Percentiles rank a stretch among this genome's conserved stretches.
These are phyloP conservation scores for Eidolon dupreanum DNA, from an alignment of 2,797 vertebrate species.

Conservation along the genomic window DNA sequence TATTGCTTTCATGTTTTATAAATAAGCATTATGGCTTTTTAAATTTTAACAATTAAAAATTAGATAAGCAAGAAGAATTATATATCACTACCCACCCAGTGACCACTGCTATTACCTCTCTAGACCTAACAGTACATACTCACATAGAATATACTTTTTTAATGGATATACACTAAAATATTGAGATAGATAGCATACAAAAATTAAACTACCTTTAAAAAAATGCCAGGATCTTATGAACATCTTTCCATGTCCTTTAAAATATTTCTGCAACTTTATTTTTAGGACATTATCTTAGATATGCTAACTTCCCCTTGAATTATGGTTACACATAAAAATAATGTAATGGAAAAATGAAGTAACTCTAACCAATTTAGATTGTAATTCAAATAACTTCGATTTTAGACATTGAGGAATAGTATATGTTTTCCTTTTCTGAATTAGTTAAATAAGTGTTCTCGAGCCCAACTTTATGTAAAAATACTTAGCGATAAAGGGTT, in stretches of 20 bases:
- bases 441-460: not conserved
- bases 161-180: not conserved
- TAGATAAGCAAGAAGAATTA: not conserved
- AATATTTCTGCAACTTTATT: not conserved
- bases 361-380: not conserved
- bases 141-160: not conserved
- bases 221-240: not conserved
- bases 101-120: not conserved
- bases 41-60: not conserved
- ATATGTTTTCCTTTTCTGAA: not conserved
- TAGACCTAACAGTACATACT: not conserved
- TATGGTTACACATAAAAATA: constrained; percentile 14
- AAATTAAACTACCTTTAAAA: not conserved
- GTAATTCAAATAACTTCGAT: not conserved
- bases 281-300: not conserved
- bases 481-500: not conserved
- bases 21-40: not conserved
- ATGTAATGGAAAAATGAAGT: not conserved
- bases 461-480: not conserved
- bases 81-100: not conserved
- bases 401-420: not conserved
- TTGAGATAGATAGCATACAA: not conserved
- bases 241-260: not conserved
- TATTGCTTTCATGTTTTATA: not conserved
- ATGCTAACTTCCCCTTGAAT: not conserved